Evolutionary conservation across 2,888 invertebrate species (phyloP).

Genomic region (Griposia aprilina): DNA sequence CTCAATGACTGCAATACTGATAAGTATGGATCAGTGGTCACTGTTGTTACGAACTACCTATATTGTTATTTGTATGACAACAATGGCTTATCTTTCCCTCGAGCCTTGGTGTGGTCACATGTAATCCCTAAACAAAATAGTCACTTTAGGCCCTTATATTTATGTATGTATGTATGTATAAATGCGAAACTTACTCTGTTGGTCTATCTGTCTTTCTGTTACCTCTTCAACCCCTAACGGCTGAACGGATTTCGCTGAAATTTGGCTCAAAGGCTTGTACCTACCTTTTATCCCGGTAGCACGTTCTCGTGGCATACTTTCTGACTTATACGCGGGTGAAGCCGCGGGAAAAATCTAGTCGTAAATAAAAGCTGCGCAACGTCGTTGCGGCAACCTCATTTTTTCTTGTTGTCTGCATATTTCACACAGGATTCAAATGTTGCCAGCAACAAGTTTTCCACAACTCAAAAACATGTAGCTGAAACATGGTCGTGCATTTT

Average conservation of each 20-base stretch:
- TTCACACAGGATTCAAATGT: not conserved
- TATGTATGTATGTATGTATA: not conserved
- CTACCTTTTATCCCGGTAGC: not conserved
- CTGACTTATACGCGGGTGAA: not conserved
- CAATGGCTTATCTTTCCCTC: slow-evolving; percentile 8
- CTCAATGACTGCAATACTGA: slow-evolving; percentile 40
- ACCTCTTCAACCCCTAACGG: not conserved
- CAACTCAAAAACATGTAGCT: not conserved
- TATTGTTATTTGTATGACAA: slow-evolving; percentile 3
- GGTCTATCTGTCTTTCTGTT: not conserved
- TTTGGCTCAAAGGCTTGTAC: not conserved
- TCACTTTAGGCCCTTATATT: not conserved
- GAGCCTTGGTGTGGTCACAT: not conserved
- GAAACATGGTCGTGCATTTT: not conserved
- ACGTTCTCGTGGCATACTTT: not conserved
- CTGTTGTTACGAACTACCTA: not conserved
- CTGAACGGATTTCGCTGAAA: not conserved
- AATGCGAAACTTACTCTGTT: not conserved
- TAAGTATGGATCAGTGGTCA: slow-evolving; percentile 27
- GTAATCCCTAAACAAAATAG: not conserved
- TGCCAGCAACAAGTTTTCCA: not conserved
- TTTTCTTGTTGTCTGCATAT: not conserved
- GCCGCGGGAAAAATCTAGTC: not conserved
- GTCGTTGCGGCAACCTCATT: not conserved
- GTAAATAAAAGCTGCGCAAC: not conserved